Conservation (phyloP, 2,888 invertebrate genomes). For the Amiota mariae region DNA sequence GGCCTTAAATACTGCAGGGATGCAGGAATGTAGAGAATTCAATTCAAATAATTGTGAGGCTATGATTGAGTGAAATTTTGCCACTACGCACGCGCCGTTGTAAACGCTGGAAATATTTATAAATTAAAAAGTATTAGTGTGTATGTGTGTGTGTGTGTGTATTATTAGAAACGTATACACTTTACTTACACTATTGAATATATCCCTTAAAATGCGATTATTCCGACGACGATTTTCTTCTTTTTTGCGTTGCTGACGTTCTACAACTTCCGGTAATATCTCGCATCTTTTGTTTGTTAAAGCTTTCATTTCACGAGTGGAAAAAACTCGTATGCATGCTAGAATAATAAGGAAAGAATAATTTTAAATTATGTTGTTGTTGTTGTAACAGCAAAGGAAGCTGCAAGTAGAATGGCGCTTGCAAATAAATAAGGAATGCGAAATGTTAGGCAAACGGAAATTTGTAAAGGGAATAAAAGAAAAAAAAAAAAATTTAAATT, state of each 20-base stretch:
- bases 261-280: conserved; percentile 82
- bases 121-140: neutral
- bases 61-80: conserved; percentile 69
- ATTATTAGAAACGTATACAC: neutral
- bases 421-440: too few relatives aligned
- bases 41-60: conserved; percentile 67
- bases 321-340: conserved; percentile 75
- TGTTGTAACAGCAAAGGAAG: too few relatives aligned
- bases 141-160: too few relatives aligned
- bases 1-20: too few relatives aligned
- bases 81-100: conserved; percentile 70
- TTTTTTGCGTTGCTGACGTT: conserved; percentile 77
- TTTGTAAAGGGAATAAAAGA: too few relatives aligned
- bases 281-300: conserved; percentile 79
- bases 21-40: too few relatives aligned
- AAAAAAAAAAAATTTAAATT: too few relatives aligned
- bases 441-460: too few relatives aligned
- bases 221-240: conserved; percentile 79
- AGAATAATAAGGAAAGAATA: conserved; percentile 31
- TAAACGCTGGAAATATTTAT: conserved; percentile 61
- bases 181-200: conserved; percentile 81
- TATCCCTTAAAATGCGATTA: conserved; percentile 83
- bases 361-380: neutral
- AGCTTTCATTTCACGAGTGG: conserved; percentile 77
- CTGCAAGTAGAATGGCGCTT: too few relatives aligned